These are phyloP conservation scores for Procambarus clarkii DNA, from an alignment of 1,140 invertebrate genomes.

Conservation along the genomic window DNA sequence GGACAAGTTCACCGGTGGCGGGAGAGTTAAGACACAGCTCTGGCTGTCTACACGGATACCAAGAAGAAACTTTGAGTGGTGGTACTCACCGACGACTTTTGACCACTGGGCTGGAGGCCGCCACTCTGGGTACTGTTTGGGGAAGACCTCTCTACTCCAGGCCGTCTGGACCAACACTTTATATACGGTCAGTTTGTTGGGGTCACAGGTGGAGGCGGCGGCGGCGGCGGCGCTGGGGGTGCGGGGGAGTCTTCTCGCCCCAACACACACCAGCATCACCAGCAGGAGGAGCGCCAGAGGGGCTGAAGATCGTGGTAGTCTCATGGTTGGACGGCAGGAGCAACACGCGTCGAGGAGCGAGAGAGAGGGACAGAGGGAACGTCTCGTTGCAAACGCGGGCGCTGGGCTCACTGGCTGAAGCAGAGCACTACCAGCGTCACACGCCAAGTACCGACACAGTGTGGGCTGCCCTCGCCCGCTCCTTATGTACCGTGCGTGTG, in stretches of 20 bases:
- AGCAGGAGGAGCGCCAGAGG: background rate
- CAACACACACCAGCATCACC: background rate
- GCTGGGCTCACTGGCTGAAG: background rate
- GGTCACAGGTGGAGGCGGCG: background rate
- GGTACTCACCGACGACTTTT: slow-evolving; percentile 88
- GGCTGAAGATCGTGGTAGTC: background rate
- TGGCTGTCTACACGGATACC: background rate
- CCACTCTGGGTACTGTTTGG: slow-evolving; percentile 93
- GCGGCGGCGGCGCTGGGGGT: background rate
- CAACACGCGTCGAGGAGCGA: background rate
- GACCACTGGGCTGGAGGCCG: slow-evolving; percentile 94
- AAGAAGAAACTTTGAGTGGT: too few relatives aligned
- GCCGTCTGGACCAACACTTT: slow-evolving; percentile 89
- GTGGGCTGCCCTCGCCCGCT: background rate
- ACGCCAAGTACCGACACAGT: background rate
- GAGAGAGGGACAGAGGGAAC: background rate
- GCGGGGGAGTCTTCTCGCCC: background rate
- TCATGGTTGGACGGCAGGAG: background rate
- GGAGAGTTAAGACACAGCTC: background rate
- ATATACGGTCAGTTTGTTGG: slow-evolving; percentile 84
- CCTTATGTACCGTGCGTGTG: background rate
- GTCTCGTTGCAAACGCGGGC: background rate
- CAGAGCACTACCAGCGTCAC: background rate
- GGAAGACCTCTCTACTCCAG: slow-evolving; percentile 90
- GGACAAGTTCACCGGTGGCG: background rate